Evolutionary conservation across 2,113 vertebrate genomes (phyloP), one percentile per base, ranked within the genome.

Genomic region (Phaethornis superciliosus): DNA sequence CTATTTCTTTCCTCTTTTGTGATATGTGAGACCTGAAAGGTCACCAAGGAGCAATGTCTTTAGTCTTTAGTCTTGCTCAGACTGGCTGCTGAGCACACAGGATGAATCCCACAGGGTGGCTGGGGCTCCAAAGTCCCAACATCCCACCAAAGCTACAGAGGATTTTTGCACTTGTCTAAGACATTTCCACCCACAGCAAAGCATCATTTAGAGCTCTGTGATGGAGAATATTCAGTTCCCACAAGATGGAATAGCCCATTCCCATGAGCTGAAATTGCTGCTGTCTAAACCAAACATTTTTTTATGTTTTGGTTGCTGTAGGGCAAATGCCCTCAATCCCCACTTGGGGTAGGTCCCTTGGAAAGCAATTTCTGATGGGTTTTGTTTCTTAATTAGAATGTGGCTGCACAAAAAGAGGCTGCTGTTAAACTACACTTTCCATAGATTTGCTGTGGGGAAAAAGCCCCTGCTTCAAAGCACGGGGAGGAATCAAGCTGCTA

Each of bases 331-430:
- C 64, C 56, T 93, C 81, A 40, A 67, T 63, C 35, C 56, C 33
- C 42, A 59, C 68, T 75, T 77, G 85, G 67, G 68, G 47, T 2
- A 40, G 27, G 59, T 89, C 81, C 93, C 91, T 82, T 89, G 67
- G 88, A 94, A 95, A 94, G 84, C 33, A 89, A 85, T 94, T 95
- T 93, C 64, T 89, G 62, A 83, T 3, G 10, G 77, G 75, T 82
- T 93, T 94, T 87, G 40, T 6, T 68, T 91, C 87, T 91, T 94
- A 97, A 92, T 92, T 87, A 95, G 80, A 94, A 77, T 51, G 55
- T 58, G 85, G 49, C 93, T 89, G 46, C 37, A 77, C 90, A 91
- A 55, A 87, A 92, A 85, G 74, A 46, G 64, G 21, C 63, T 30
- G 1, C 54, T 90, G 68, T 78, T 78, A 81, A 93, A 70, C 65